Evolutionary conservation across 2,888 invertebrate species (phyloP), one percentile per base, ranked within the genome.

Genomic region (Sarcophaga subvicina): DNA sequence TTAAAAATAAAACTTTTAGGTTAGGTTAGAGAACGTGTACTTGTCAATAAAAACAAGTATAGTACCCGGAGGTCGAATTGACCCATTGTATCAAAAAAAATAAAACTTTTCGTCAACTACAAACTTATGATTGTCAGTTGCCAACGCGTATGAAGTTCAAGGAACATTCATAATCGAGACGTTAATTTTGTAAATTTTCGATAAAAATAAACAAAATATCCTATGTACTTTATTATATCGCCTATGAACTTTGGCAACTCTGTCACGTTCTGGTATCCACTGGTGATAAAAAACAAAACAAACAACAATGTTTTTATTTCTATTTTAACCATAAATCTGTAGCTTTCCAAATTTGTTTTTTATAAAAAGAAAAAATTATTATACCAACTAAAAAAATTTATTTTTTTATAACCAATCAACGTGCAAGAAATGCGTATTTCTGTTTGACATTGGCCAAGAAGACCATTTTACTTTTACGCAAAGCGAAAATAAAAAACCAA

Each of bases 401-500:
- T 17, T 14, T 14, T 14, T 20, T 69, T 22, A 49, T 49, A 69
- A 22, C 4, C 45, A 25, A 25, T 27, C 17, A 59, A 54, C 25
- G 54, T 70, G 70, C 70, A 70, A 17, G 49, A 70, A 70, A 70
- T 45, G 45, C 25, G 70, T 70, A 70, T 59, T 49, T 20, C 20
- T 49, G 10, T 69, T 47, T 69, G 69, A 69, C 69, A 69, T 49
- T 69, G 47, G 47, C 54, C 22, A 69, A 69, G 67, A 20, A n/a
- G 62, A 62, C n/a, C 54, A 54, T 17, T 17, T 14, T 54, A 14
- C 4, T 14, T 54, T 14, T 54, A 54, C 54, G 17, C 17, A 14
- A 4, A 11, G 64, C 64, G 3, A 64, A 64, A 27, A 64, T 27
- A 64, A 14, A 64, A 10, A 64, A 64, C 25, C 27, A 6, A 14